Conservation (phyloP, 2,888 invertebrate species). For the Drosophila paramelanica region DNA sequence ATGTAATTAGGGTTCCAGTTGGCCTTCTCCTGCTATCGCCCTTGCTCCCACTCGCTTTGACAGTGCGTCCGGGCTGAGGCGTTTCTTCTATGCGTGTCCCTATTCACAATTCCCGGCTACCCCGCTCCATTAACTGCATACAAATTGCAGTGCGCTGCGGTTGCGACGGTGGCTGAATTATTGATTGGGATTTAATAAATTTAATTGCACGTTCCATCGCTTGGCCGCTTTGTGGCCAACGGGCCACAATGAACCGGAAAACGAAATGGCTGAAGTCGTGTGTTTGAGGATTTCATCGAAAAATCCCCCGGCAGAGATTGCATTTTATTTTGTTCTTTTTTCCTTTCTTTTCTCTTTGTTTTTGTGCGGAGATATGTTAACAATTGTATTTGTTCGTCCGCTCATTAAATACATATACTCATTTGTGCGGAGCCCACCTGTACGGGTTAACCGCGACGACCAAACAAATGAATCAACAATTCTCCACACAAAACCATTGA, state of each 20-base stretch:
- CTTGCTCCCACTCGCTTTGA: too few relatives aligned
- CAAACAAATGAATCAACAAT: slow-evolving; percentile 47
- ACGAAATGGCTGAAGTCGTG: neutral
- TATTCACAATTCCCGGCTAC: slow-evolving; percentile 3
- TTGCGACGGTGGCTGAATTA: slow-evolving; percentile 62
- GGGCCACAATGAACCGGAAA: slow-evolving; percentile 7
- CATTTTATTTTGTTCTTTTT: slow-evolving; percentile 1
- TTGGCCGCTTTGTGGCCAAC: slow-evolving; percentile 41
- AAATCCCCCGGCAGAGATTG: slow-evolving; percentile 19
- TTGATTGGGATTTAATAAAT: slow-evolving; percentile 79
- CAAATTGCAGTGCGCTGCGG: slow-evolving; percentile 26
- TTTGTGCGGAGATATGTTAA: slow-evolving; percentile 28
- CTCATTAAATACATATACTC: slow-evolving; percentile 56
- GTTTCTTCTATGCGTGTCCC: neutral
- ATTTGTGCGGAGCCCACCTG: slow-evolving; percentile 24
- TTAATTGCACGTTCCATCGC: slow-evolving; percentile 61
- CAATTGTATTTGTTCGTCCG: slow-evolving; percentile 41
- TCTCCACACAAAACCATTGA: neutral
- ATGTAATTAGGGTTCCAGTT: neutral
- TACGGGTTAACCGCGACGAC: slow-evolving; percentile 46
- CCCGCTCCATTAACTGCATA: slow-evolving; percentile 15
- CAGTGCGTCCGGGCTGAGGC: too few relatives aligned
- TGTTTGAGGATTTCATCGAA: neutral
- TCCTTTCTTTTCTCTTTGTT: slow-evolving; percentile 1
- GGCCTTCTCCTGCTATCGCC: neutral